Conservation (phyloP, 2,797 vertebrate genomes). For the Sebastes itinus region DNA sequence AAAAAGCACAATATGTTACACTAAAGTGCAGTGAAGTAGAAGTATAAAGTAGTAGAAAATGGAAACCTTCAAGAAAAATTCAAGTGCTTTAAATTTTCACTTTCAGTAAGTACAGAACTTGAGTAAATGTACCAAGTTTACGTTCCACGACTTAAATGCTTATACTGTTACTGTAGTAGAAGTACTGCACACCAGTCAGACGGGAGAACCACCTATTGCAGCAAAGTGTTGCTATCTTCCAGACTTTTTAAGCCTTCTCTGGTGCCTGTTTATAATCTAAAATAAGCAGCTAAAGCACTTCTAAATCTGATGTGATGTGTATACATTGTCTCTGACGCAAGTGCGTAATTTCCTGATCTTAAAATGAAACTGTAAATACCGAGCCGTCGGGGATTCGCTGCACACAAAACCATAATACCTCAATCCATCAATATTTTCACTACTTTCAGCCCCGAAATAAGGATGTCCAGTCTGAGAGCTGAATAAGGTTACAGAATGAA, state of each 20-base stretch:
- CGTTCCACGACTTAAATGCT: background rate
- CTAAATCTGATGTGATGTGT: slow-evolving; percentile 23
- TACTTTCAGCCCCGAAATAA: slow-evolving; percentile 75
- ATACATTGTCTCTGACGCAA: slow-evolving; percentile 47
- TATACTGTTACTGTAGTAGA: background rate
- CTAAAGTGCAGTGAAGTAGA: background rate
- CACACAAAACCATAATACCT: slow-evolving; percentile 75
- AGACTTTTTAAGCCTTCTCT: background rate
- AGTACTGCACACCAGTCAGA: background rate
- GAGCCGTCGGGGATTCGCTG: slow-evolving; percentile 43
- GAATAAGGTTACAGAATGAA: slow-evolving; percentile 81
- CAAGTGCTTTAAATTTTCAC: background rate
- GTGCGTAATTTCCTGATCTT: slow-evolving; percentile 41
- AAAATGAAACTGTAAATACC: slow-evolving; percentile 71
- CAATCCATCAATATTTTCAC: slow-evolving; percentile 83
- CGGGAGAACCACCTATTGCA: background rate
- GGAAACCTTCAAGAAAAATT: background rate
- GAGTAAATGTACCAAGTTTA: background rate
- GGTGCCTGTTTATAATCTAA: slow-evolving; percentile 7
- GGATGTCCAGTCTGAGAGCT: slow-evolving; percentile 81
- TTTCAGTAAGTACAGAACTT: background rate
- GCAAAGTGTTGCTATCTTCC: background rate
- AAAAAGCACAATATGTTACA: background rate
- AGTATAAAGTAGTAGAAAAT: background rate
- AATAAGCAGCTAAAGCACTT: background rate